Conservation (phyloP, 2,113 vertebrate species). For the Rhinichthys klamathensis region DNA sequence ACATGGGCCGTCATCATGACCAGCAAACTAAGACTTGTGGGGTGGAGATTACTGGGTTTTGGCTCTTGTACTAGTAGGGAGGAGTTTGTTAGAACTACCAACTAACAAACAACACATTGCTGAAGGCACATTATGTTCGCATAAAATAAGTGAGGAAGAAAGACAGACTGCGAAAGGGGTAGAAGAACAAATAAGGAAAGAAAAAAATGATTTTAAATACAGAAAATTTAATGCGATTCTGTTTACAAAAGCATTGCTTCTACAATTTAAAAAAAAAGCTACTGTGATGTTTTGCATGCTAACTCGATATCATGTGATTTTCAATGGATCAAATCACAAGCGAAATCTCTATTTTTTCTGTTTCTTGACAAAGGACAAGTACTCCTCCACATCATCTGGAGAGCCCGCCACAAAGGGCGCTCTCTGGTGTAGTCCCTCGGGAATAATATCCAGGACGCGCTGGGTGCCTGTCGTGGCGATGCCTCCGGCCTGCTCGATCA, state of each 20-base stretch:
- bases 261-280: not conserved
- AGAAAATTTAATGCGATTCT: slow-evolving; percentile 10
- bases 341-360: slow-evolving; percentile 66
- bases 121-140: not conserved
- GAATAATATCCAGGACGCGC: slow-evolving; percentile 87
- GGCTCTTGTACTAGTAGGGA: not conserved
- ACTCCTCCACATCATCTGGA: slow-evolving; percentile 90
- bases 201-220: not conserved
- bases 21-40: not conserved
- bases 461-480: slow-evolving; percentile 88
- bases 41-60: not conserved
- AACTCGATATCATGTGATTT: not conserved
- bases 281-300: not conserved
- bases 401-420: slow-evolving; percentile 91
- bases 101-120: not conserved
- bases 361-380: slow-evolving; percentile 87
- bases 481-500: slow-evolving; percentile 94
- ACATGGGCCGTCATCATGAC: not conserved
- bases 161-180: not conserved
- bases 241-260: slow-evolving; percentile 1
- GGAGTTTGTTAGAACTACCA: not conserved
- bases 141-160: not conserved
- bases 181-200: not conserved
- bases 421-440: slow-evolving; percentile 88
- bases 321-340: not conserved